A percentile compares a stretch with the other conserved stretches of the same genome.
These are phyloP conservation scores for Pseudomyrmex flavicornis DNA, from an alignment of 1,140 invertebrate species.

Conservation along the genomic window DNA sequence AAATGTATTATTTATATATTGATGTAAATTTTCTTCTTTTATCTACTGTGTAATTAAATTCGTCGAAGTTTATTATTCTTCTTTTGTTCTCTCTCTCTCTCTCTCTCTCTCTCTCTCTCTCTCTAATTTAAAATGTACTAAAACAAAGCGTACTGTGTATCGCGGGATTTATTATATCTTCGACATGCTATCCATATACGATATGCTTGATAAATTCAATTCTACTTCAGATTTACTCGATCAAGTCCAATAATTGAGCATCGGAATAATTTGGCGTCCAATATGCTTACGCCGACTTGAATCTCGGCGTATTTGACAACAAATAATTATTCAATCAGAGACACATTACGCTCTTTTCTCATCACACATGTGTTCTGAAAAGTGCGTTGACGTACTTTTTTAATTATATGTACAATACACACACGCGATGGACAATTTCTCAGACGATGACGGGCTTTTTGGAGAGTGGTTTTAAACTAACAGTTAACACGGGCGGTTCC, in stretches of 20 bases:
- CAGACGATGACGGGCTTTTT: slow-evolving; percentile 76
- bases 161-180: not conserved
- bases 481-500: slow-evolving; percentile 61
- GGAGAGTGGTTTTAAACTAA: slow-evolving; percentile 75
- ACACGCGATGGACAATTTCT: slow-evolving; percentile 11
- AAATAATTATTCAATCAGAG: slow-evolving; percentile 20
- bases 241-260: not conserved
- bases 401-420: slow-evolving; percentile 58
- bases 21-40: not conserved
- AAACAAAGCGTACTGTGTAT: not conserved
- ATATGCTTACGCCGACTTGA: not conserved
- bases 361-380: not conserved
- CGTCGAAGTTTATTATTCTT: not conserved
- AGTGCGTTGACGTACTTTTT: slow-evolving; percentile 30
- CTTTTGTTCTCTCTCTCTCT: too few relatives aligned
- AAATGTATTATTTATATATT: slow-evolving; percentile 18
- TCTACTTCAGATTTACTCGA: slow-evolving; percentile 26
- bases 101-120: too few relatives aligned
- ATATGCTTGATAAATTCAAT: slow-evolving; percentile 13
- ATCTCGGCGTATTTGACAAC: not conserved
- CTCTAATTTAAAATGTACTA: not conserved
- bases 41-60: slow-evolving; percentile 18
- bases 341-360: not conserved
- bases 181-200: not conserved
- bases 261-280: slow-evolving; percentile 16